Conservation (phyloP, 2,888 invertebrate genomes). For the Podotricha telesiphe region DNA sequence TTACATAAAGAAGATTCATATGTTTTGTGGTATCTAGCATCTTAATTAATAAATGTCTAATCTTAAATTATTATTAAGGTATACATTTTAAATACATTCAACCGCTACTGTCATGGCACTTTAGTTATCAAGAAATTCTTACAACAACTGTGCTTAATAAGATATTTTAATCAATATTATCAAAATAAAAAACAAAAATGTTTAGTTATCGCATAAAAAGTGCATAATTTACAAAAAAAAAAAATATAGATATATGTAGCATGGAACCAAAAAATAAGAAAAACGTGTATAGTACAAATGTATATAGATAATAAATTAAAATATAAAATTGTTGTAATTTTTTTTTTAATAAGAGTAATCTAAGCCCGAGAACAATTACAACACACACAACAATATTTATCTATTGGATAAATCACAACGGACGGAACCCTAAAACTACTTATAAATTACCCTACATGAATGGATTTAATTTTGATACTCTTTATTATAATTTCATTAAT, state of each 20-base stretch:
- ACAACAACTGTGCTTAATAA: slow-evolving; percentile 28
- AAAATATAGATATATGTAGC: too few species aligned
- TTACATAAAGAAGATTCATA: slow-evolving; percentile 13
- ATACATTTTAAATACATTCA: slow-evolving; percentile 29
- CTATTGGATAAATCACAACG: slow-evolving; percentile 50
- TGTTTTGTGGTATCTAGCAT: background rate
- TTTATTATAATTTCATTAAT: background rate
- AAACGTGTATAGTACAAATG: too few species aligned
- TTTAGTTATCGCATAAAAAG: background rate
- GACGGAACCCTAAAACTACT: slow-evolving; percentile 64
- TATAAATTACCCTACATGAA: slow-evolving; percentile 46
- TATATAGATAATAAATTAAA: background rate
- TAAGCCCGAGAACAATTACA: background rate
- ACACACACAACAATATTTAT: slow-evolving; percentile 22
- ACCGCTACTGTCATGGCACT: slow-evolving; percentile 42
- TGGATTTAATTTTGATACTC: slow-evolving; percentile 26
- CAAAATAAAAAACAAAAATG: background rate
- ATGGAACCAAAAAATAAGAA: background rate
- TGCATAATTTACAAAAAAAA: background rate
- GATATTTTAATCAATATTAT: background rate
- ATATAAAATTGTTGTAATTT: too few species aligned
- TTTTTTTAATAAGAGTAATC: too few species aligned
- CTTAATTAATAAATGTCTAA: slow-evolving; percentile 5
- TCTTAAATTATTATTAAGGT: slow-evolving; percentile 15
- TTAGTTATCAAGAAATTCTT: slow-evolving; percentile 26